Evolutionary conservation across 2,797 vertebrate species (phyloP).

Genomic region (Sebastes reedi): DNA sequence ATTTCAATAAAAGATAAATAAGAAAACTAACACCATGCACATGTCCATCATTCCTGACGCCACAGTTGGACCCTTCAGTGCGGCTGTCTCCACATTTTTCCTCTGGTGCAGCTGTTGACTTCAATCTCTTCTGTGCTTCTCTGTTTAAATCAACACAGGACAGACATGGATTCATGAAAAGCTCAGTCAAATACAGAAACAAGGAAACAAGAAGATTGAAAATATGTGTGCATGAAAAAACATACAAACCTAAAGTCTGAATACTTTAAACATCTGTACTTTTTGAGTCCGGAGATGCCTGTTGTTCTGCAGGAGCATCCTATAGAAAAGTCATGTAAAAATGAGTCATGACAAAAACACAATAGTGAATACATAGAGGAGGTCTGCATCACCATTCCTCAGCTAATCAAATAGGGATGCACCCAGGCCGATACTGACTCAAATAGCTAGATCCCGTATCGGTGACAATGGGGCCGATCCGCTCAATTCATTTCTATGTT

Average conservation of each 20-base stretch:
- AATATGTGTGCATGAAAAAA: not conserved
- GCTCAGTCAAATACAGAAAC: not conserved
- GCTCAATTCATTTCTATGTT: too few species aligned
- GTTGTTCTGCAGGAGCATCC: slow-evolving; percentile 51
- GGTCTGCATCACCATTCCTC: not conserved
- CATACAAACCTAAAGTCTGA: slow-evolving; percentile 31
- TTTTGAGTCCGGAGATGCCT: slow-evolving; percentile 46
- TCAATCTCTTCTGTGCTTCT: slow-evolving; percentile 25
- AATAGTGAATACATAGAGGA: not conserved
- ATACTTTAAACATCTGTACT: slow-evolving; percentile 67
- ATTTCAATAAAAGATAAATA: slow-evolving; percentile 52
- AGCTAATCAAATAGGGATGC: not conserved
- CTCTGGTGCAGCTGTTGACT: slow-evolving; percentile 55
- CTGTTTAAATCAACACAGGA: slow-evolving; percentile 25
- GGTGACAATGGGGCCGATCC: too few species aligned
- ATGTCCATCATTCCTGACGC: not conserved
- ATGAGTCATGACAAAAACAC: not conserved
- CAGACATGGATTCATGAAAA: slow-evolving; percentile 11
- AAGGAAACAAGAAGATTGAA: not conserved
- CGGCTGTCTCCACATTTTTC: slow-evolving; percentile 32
- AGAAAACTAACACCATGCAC: slow-evolving; percentile 20
- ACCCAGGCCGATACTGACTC: too few species aligned
- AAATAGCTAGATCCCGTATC: too few species aligned
- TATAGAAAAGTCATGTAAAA: slow-evolving; percentile 17
- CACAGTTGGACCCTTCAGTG: slow-evolving; percentile 20